These are phyloP conservation scores for Apamea monoglypha DNA, from an alignment of 2,888 invertebrate genomes.

Conservation along the genomic window DNA sequence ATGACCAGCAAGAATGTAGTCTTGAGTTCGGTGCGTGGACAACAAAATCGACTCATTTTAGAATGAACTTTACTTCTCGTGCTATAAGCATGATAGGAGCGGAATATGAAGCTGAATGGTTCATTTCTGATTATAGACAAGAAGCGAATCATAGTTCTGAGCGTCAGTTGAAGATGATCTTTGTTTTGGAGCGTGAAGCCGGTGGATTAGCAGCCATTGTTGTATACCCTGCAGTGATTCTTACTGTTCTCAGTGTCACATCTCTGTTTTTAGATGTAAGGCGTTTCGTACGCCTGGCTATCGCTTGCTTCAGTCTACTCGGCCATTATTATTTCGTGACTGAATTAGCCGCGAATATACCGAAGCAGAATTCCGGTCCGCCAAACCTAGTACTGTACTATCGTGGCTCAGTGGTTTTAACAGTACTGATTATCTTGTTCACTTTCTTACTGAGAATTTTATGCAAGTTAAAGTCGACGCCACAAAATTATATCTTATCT, in stretches of 20 bases:
- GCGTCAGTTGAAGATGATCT: conserved; percentile 67
- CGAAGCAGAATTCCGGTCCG: conserved; percentile 64
- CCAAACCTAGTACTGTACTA: conserved; percentile 75
- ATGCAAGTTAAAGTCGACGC: conserved; percentile 48
- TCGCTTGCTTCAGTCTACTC: conserved; percentile 71
- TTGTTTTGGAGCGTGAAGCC: conserved; percentile 74
- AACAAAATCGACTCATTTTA: conserved; percentile 36
- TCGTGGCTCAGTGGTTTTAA: conserved; percentile 71
- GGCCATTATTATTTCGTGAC: conserved; percentile 71
- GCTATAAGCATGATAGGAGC: conserved; percentile 63
- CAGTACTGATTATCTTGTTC: conserved; percentile 61
- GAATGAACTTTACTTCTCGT: conserved; percentile 50
- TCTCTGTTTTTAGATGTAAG: conserved; percentile 70
- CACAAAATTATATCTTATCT: conserved; percentile 65
- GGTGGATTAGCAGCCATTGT: conserved; percentile 69
- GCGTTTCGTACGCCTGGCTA: conserved; percentile 62
- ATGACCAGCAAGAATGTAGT: conserved; percentile 71
- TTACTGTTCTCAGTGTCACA: conserved; percentile 68
- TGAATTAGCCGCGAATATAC: conserved; percentile 66
- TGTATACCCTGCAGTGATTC: conserved; percentile 70
- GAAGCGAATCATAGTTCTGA: conserved; percentile 52
- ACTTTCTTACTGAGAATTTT: conserved; percentile 68
- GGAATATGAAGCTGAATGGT: conserved; percentile 74
- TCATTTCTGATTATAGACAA: conserved; percentile 70
- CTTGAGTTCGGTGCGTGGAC: conserved; percentile 58